phyloP scores from a whole-genome alignment of 2,113 vertebrate genomes.

The Neofelis nebulosa region DNA sequence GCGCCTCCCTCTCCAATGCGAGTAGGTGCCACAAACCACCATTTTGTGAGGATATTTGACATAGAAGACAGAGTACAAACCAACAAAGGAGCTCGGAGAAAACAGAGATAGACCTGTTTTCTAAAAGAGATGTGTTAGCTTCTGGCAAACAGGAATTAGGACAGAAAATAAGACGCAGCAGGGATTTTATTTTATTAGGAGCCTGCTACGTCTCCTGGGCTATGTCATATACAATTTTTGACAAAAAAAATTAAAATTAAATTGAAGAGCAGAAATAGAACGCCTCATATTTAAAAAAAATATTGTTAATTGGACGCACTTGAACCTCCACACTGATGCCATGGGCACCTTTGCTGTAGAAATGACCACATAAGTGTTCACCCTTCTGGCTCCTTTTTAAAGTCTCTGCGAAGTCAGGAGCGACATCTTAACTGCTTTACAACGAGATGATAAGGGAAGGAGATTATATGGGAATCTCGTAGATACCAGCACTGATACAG shows the following conservation, averaged over 20 bases:
- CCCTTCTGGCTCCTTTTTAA: not conserved
- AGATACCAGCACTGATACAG: not conserved
- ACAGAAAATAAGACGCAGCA: not conserved
- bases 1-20: not conserved
- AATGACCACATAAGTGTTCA: not conserved
- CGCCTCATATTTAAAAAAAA: not conserved
- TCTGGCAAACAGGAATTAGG: not conserved
- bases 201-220: not conserved
- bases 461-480: rapidly evolving
- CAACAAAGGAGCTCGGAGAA: not conserved
- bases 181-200: not conserved
- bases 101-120: not conserved
- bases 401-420: not conserved
- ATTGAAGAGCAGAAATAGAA: not conserved
- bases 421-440: not conserved
- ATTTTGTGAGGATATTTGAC: not conserved
- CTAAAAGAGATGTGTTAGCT: not conserved
- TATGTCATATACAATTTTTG: not conserved
- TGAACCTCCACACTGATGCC: no score
- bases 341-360: not conserved
- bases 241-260: not conserved
- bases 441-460: not conserved
- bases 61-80: not conserved
- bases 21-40: no score
- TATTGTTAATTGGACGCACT: not conserved